Conservation (phyloP, 2,113 vertebrate species). For the Hydrolagus affinis region DNA sequence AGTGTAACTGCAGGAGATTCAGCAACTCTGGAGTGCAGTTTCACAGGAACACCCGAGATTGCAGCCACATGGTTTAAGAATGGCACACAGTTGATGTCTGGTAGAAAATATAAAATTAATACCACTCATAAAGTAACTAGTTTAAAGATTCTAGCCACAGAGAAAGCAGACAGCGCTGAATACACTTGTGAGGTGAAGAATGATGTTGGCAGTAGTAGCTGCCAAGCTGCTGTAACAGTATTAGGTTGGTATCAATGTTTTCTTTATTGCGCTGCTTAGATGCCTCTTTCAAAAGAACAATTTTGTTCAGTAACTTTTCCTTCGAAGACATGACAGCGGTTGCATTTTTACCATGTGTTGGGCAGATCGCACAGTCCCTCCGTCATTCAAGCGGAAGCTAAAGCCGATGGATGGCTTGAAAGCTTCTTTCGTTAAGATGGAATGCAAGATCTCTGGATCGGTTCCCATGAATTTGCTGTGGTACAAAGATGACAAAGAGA, state of each 20-base stretch:
- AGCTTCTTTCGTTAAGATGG: conserved; percentile 85
- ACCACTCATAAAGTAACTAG: conserved; percentile 75
- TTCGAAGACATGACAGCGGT: neutral
- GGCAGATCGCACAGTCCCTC: conserved; percentile 90
- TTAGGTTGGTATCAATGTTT: conserved; percentile 67
- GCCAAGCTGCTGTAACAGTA: conserved; percentile 76
- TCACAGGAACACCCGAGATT: conserved; percentile 84
- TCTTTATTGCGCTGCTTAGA: neutral
- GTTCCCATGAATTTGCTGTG: conserved; percentile 85
- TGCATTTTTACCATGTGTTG: conserved; percentile 39
- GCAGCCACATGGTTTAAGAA: conserved; percentile 79
- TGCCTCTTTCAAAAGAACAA: neutral
- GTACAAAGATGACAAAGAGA: conserved; percentile 83
- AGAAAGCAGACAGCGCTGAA: conserved; percentile 79
- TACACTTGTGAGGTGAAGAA: conserved; percentile 87
- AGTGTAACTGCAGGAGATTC: conserved; percentile 94
- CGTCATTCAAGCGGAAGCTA: conserved; percentile 89
- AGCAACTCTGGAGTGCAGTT: conserved; percentile 82
- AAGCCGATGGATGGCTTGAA: conserved; percentile 89
- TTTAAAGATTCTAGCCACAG: conserved; percentile 77
- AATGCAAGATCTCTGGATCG: conserved; percentile 89
- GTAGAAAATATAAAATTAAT: conserved; percentile 80
- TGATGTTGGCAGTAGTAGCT: conserved; percentile 79
- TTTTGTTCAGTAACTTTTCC: too few relatives aligned
- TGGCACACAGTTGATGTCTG: conserved; percentile 70